phyloP scores from a whole-genome alignment of 2,113 vertebrate species.

The Potamarius usumacintae region DNA sequence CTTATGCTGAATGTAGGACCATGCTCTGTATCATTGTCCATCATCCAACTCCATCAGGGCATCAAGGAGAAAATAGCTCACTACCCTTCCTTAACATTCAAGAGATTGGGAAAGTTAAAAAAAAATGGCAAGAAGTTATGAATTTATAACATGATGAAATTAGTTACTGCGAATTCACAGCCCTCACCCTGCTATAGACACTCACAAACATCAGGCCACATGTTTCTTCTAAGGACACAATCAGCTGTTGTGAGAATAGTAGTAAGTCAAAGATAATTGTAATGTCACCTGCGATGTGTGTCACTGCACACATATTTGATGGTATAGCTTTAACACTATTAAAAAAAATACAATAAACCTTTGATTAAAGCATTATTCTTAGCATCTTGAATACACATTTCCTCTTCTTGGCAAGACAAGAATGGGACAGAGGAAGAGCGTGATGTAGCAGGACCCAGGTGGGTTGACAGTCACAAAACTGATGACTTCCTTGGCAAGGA shows the following conservation, averaged over 20 bases:
- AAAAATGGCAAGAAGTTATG: neutral
- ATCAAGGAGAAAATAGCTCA: neutral
- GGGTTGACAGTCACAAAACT: slow-evolving; percentile 12
- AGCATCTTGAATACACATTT: neutral
- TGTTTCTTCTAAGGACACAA: neutral
- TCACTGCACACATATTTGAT: neutral
- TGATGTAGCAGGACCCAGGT: slow-evolving; percentile 15
- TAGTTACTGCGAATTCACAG: neutral
- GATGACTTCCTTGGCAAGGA: slow-evolving; percentile 10
- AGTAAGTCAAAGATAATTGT: neutral
- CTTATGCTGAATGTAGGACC: neutral
- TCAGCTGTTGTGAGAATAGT: neutral
- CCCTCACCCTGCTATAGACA: neutral
- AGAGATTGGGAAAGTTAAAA: neutral
- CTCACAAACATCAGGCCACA: neutral
- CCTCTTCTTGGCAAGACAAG: neutral
- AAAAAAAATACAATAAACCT: neutral
- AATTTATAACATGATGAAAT: neutral
- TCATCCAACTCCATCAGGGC: neutral
- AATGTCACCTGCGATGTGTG: neutral
- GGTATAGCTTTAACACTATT: neutral
- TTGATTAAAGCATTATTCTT: neutral
- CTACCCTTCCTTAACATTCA: neutral
- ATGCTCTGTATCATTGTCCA: neutral
- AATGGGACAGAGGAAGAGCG: neutral